Evolutionary conservation across 2,797 vertebrate genomes (phyloP).

Genomic region (Dermochelys coriacea): DNA sequence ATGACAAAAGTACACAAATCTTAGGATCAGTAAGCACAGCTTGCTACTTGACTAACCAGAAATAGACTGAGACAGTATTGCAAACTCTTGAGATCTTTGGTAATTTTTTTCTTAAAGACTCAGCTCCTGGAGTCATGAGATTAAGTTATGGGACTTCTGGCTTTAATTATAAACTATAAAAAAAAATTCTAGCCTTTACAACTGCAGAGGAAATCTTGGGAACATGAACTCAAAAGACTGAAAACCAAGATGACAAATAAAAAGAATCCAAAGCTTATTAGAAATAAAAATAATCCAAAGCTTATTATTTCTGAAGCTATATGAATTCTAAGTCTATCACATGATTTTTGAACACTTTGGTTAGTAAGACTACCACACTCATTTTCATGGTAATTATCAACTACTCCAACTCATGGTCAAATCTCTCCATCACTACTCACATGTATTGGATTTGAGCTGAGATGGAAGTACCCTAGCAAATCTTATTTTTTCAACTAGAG

Average conservation of each 20-base stretch:
- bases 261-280: background rate
- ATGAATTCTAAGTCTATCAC: background rate
- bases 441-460: background rate
- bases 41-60: background rate
- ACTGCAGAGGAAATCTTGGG: background rate
- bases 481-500: background rate
- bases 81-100: background rate
- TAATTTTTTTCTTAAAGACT: background rate
- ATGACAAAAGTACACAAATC: background rate
- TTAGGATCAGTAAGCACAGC: background rate
- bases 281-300: background rate
- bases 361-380: background rate
- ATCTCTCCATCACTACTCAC: background rate
- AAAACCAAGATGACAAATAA: background rate
- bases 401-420: background rate
- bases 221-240: background rate
- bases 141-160: background rate
- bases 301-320: background rate
- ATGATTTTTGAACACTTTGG: background rate
- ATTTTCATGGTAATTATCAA: background rate
- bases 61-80: background rate
- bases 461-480: background rate
- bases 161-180: no score
- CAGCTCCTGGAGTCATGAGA: background rate
- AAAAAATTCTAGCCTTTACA: background rate